phyloP scores from a whole-genome alignment of 2,113 vertebrate genomes.

The Phrynocephalus versicolor region DNA sequence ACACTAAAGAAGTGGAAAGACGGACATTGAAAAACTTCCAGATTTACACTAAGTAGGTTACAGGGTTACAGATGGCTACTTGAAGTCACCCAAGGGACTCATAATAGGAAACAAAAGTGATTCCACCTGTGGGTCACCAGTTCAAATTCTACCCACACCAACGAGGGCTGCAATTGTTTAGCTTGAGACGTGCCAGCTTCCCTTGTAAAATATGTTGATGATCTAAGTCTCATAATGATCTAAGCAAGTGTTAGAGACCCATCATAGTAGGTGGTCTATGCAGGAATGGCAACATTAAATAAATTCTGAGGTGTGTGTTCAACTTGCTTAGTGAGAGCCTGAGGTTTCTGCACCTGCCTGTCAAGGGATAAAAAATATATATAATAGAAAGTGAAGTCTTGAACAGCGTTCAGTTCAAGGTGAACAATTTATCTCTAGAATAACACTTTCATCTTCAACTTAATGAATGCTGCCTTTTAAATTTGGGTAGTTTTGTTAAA shows the following conservation, averaged over 20 bases:
- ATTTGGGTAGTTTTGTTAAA: background rate
- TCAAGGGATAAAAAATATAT: background rate
- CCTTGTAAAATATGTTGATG: slow-evolving; percentile 5
- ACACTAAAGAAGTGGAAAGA: background rate
- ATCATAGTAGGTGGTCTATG: background rate
- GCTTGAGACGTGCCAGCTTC: background rate
- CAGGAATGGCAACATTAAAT: background rate
- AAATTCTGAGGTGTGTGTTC: background rate
- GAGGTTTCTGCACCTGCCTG: background rate
- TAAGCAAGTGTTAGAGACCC: background rate
- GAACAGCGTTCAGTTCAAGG: background rate
- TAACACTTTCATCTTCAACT: slow-evolving; percentile 24
- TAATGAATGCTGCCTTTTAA: slow-evolving; percentile 31
- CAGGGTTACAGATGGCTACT: background rate
- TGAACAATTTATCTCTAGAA: slow-evolving; percentile 2
- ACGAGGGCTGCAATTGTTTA: slow-evolving; percentile 2
- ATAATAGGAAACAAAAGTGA: slow-evolving; percentile 18
- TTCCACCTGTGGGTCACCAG: background rate
- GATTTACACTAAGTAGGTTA: background rate
- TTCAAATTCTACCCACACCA: background rate
- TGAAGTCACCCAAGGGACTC: slow-evolving; percentile 1
- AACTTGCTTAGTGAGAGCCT: background rate
- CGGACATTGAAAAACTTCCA: background rate
- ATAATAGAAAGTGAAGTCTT: background rate
- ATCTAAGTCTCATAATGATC: background rate